These are phyloP conservation scores for Lepidothrix coronata DNA, from an alignment of 2,113 vertebrate genomes.

Conservation along the genomic window DNA sequence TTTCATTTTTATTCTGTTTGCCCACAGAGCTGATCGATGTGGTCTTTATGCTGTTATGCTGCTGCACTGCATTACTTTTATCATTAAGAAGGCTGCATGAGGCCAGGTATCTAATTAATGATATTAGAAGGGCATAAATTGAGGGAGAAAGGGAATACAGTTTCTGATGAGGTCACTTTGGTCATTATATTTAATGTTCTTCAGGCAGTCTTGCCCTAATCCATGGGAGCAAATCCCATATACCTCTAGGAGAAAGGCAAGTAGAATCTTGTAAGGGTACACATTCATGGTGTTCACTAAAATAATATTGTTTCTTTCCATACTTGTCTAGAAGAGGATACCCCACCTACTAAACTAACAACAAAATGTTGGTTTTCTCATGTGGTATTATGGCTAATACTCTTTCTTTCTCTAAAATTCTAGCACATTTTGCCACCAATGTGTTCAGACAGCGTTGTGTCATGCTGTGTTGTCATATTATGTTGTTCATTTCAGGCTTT, in stretches of 20 bases:
- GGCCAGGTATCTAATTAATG: slow-evolving; percentile 1
- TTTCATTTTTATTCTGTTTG: neutral
- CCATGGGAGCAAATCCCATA: neutral
- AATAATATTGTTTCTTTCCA: neutral
- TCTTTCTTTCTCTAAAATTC: neutral
- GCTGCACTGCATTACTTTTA: slow-evolving; percentile 7
- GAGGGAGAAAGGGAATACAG: slow-evolving; percentile 19
- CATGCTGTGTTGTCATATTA: neutral
- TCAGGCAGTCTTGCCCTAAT: neutral
- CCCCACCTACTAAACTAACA: neutral
- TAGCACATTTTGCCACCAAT: neutral
- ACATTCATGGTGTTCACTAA: neutral
- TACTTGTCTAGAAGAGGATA: neutral
- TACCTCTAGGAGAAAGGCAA: neutral
- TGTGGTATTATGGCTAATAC: neutral
- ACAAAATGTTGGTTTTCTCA: neutral
- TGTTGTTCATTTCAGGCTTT: neutral
- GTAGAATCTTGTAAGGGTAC: neutral
- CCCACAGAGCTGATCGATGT: neutral
- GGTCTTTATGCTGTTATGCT: neutral
- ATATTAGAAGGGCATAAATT: slow-evolving; percentile 39
- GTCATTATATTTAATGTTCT: slow-evolving; percentile 29
- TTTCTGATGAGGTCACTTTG: slow-evolving; percentile 45
- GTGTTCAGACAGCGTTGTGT: neutral
- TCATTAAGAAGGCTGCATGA: slow-evolving; percentile 20